Percentiles rank a stretch among this genome's conserved stretches.
Evolutionary conservation across 2,797 vertebrate genomes (phyloP).

Genomic region (Uromys caudimaculatus): DNA sequence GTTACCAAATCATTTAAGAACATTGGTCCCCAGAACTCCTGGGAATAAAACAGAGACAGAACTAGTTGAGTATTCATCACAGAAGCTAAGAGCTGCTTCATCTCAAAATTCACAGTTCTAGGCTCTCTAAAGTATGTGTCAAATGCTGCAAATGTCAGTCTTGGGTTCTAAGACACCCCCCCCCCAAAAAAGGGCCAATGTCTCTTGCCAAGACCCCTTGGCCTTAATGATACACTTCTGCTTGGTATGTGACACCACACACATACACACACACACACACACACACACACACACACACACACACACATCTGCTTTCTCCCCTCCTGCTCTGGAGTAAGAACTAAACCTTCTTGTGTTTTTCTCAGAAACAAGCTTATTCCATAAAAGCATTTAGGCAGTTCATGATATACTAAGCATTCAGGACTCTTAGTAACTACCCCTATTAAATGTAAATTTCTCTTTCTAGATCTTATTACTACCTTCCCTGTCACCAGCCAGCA

Average conservation of each 20-base stretch:
- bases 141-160: background rate
- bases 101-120: constrained; percentile 25
- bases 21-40: background rate
- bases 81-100: background rate
- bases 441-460: constrained; percentile 22
- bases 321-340: background rate
- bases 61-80: background rate
- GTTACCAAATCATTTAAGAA: constrained; percentile 13
- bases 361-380: background rate
- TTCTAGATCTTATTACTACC: background rate
- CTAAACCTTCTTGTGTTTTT: background rate
- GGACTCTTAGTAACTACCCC: background rate
- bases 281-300: background rate
- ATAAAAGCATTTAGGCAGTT: background rate
- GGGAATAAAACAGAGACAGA: background rate
- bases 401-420: background rate
- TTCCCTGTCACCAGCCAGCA: background rate
- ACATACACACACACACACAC: background rate
- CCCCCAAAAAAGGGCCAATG: background rate
- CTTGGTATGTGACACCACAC: background rate
- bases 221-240: background rate
- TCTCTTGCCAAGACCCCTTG: background rate
- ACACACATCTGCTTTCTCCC: background rate
- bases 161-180: background rate
- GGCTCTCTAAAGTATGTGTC: background rate